These are phyloP conservation scores for Drosophila fulvimacula DNA, from an alignment of 2,888 invertebrate species.

Conservation along the genomic window DNA sequence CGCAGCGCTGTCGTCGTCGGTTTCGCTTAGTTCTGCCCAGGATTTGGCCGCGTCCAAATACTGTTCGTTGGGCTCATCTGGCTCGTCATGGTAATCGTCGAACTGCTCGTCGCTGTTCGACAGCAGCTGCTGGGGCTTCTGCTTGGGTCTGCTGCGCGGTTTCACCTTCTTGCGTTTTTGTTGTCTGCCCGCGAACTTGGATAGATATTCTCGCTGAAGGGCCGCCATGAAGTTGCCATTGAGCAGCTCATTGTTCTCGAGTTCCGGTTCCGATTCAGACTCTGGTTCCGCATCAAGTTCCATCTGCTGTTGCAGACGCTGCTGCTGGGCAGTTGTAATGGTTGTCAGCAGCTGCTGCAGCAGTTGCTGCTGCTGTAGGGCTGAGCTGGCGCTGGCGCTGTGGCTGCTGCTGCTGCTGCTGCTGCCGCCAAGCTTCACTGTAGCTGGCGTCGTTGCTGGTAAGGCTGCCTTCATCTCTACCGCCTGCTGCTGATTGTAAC, in stretches of 20 bases:
- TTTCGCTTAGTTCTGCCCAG: constrained; percentile 8
- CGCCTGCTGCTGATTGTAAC: constrained; percentile 41
- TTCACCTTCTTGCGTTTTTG: constrained; percentile 59
- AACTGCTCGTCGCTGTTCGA: constrained; percentile 45
- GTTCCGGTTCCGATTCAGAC: constrained; percentile 13
- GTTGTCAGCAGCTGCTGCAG: constrained; percentile 70
- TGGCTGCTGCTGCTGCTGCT: constrained; percentile 31
- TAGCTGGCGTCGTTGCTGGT: constrained; percentile 29
- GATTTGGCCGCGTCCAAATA: constrained; percentile 2
- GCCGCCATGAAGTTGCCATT: constrained; percentile 78
- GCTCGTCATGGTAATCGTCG: constrained; percentile 53
- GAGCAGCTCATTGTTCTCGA: constrained; percentile 65
- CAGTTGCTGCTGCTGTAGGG: constrained; percentile 39
- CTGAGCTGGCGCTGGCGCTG: constrained; percentile 14
- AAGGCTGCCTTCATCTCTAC: constrained; percentile 3
- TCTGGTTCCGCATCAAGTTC: constrained; percentile 15
- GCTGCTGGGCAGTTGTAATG: constrained; percentile 45
- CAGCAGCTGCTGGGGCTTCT: constrained; percentile 4
- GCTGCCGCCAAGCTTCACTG: constrained; percentile 32
- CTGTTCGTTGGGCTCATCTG: constrained; percentile 7
- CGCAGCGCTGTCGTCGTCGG: constrained; percentile 57
- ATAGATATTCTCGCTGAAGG: constrained; percentile 70
- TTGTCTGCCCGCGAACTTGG: constrained; percentile 53
- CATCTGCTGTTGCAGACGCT: constrained; percentile 9
- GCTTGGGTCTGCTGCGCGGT: constrained; percentile 12